Conservation (phyloP, 1,140 invertebrate species). For the Pristionchus pacificus region DNA sequence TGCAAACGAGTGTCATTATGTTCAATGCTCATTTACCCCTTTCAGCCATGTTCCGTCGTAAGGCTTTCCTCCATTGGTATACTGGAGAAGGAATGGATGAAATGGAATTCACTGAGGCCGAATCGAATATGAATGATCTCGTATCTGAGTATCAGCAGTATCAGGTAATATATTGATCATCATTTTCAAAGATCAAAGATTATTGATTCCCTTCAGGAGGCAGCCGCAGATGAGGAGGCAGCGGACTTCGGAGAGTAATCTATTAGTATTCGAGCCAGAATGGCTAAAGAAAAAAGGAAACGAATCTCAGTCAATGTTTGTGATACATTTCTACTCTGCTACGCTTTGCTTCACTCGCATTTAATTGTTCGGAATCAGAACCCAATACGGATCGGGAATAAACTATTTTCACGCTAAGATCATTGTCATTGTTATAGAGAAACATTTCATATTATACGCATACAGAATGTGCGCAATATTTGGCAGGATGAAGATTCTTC, state of each 20-base stretch:
- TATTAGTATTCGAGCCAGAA: background rate
- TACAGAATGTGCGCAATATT: no score
- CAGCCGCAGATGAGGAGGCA: background rate
- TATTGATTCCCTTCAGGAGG: background rate
- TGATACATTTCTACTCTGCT: background rate
- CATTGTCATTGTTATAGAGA: no score
- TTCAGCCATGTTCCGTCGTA: slow-evolving; percentile 78
- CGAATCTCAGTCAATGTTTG: background rate
- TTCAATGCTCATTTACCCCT: background rate
- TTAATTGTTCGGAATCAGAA: no score
- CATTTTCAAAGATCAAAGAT: background rate
- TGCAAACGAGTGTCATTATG: background rate
- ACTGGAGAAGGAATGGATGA: slow-evolving; percentile 65
- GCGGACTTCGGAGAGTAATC: no score
- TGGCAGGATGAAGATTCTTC: no score
- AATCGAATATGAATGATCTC: slow-evolving; percentile 75
- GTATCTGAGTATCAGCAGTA: slow-evolving; percentile 68
- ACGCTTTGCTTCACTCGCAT: background rate
- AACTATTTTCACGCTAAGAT: no score
- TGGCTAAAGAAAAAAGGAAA: no score
- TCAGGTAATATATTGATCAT: no score
- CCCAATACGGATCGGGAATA: background rate
- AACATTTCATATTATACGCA: no score
- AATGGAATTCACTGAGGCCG: slow-evolving; percentile 69
- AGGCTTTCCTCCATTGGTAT: slow-evolving; percentile 86